Conservation (phyloP, 2,888 invertebrate species). For the Lordiphosa fenestrarum region DNA sequence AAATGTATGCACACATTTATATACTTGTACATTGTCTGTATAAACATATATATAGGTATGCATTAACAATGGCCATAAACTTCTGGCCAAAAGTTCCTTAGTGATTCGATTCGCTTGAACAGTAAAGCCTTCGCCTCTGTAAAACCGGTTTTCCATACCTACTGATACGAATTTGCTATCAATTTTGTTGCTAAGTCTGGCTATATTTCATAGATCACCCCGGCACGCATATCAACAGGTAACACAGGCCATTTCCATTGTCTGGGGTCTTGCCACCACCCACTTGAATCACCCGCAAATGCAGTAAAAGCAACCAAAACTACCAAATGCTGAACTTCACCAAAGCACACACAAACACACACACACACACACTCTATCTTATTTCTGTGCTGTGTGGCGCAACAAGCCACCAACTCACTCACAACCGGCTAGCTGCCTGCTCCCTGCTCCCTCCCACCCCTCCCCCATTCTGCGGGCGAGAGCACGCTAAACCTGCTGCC, state of each 20-base stretch:
- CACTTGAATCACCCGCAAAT: conserved; percentile 17
- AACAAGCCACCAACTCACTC: conserved; percentile 7
- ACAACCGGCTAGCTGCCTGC: conserved; percentile 21
- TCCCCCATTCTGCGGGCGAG: neutral
- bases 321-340: conserved; percentile 10
- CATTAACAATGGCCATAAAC: neutral
- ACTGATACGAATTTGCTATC: conserved; percentile 14
- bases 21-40: neutral
- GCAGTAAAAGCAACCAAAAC: conserved; percentile 3
- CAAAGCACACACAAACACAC: conserved; percentile 14
- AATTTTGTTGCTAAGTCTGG: conserved; percentile 4
- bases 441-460: neutral
- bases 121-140: no score
- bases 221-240: conserved; percentile 67
- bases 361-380: conserved; percentile 16
- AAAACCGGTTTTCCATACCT: conserved; percentile 9
- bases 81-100: conserved; percentile 6
- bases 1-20: neutral
- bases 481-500: conserved; percentile 66
- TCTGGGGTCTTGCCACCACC: conserved; percentile 40
- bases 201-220: conserved; percentile 17
- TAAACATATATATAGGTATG: neutral
- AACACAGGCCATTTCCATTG: conserved; percentile 22
- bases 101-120: neutral
- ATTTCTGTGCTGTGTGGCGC: conserved; percentile 9